phyloP scores from a whole-genome alignment of 2,113 vertebrate species.

The Prolemur simus region DNA sequence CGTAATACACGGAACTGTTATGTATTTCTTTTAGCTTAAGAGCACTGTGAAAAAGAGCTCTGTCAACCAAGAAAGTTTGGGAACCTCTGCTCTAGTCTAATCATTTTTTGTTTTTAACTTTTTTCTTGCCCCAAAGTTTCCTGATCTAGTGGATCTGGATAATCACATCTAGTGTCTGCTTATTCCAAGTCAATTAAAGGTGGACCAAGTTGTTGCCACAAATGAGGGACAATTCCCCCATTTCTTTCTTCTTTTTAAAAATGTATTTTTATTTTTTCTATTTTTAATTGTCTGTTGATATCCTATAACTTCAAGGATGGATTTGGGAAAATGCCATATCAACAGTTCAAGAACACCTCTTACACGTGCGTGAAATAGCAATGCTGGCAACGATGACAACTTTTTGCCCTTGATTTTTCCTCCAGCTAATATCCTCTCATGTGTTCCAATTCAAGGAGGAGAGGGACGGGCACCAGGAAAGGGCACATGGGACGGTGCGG shows the following conservation, averaged over 20 bases:
- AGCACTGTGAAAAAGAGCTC: neutral
- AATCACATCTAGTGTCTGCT: neutral
- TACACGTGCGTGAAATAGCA: neutral
- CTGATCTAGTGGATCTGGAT: neutral
- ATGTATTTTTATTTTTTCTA: neutral
- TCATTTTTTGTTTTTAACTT: neutral
- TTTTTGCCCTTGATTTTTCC: neutral
- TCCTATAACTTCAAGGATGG: neutral
- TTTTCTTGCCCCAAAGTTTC: neutral
- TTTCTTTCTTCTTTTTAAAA: neutral
- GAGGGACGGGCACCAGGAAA: neutral
- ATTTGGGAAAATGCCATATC: neutral
- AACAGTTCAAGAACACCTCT: neutral
- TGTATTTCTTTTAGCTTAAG: conserved; percentile 11
- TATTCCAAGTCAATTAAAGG: neutral
- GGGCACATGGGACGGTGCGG: neutral
- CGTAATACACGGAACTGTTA: neutral
- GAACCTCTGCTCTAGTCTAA: neutral
- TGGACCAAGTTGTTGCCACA: neutral
- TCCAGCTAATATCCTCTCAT: neutral
- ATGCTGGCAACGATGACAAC: fast-evolving
- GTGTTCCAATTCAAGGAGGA: neutral
- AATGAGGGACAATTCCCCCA: neutral
- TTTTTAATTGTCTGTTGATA: neutral
- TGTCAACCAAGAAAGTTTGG: neutral